phyloP scores from a whole-genome alignment of 1,140 invertebrate species.

The Diprion similis region DNA sequence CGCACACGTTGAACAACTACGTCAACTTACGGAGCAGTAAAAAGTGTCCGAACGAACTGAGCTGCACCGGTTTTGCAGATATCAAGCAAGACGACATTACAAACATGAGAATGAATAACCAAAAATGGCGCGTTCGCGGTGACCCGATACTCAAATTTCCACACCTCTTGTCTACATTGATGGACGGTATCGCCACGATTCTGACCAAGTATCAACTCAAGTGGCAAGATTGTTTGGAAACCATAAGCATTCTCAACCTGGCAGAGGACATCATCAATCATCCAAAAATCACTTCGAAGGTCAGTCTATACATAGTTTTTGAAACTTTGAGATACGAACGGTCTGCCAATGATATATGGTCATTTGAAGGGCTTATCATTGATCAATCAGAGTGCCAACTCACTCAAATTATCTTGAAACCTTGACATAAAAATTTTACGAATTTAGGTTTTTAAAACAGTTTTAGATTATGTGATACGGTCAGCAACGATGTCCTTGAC shows the following conservation, averaged over 20 bases:
- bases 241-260: constrained; percentile 66
- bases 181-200: constrained; percentile 68
- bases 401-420: too few relatives aligned
- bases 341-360: too few relatives aligned
- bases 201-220: constrained; percentile 74
- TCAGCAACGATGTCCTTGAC: not conserved
- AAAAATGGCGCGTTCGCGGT: constrained; percentile 21
- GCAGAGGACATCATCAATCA: constrained; percentile 65
- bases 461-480: too few relatives aligned
- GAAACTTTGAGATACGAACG: too few relatives aligned
- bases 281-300: constrained; percentile 61
- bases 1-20: constrained; percentile 71
- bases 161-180: constrained; percentile 63
- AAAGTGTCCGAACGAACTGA: not conserved
- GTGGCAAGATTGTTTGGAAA: constrained; percentile 77
- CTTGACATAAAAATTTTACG: too few relatives aligned
- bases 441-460: too few relatives aligned
- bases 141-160: constrained; percentile 55
- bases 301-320: constrained; percentile 38
- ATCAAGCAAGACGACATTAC: too few relatives aligned
- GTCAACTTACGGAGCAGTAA: constrained; percentile 31
- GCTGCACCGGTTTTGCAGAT: too few relatives aligned
- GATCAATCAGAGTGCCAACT: too few relatives aligned
- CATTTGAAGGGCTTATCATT: too few relatives aligned
- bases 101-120: too few relatives aligned